Evolutionary conservation across 2,113 vertebrate genomes (phyloP).

Genomic region (Apteryx mantelli): DNA sequence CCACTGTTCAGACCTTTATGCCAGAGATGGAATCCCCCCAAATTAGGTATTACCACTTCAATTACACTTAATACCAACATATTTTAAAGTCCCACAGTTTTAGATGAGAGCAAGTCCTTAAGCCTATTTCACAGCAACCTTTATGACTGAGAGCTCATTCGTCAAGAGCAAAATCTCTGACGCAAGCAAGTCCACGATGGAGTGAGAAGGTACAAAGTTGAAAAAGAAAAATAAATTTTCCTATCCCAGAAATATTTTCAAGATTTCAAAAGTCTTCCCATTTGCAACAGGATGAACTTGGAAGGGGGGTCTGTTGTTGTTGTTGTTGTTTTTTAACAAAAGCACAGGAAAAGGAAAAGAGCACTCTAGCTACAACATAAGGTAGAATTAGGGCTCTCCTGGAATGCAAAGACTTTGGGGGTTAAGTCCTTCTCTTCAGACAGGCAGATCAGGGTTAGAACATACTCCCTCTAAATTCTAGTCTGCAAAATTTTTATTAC

Average conservation of each 20-base stretch:
- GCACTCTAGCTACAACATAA: neutral
- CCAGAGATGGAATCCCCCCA: neutral
- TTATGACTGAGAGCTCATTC: constrained; percentile 45
- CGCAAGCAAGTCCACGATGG: neutral
- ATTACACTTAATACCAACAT: neutral
- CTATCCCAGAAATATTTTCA: constrained; percentile 23
- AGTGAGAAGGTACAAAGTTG: constrained; percentile 44
- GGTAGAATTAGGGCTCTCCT: neutral
- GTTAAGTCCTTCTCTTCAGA: constrained; percentile 19
- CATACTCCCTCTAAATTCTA: neutral
- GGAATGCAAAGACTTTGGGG: neutral
- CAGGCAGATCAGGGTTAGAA: neutral
- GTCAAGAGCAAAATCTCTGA: constrained; percentile 42
- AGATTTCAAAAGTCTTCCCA: neutral
- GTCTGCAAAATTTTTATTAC: constrained; percentile 44
- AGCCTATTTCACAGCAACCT: constrained; percentile 19
- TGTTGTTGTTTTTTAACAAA: neutral
- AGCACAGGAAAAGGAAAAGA: neutral
- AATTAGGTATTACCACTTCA: neutral
- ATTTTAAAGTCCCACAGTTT: neutral
- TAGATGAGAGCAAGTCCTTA: constrained; percentile 18
- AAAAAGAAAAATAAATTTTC: constrained; percentile 34
- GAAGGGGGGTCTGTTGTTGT: neutral
- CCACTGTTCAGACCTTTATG: neutral
- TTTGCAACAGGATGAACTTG: neutral